Evolutionary conservation across 2,797 vertebrate genomes (phyloP), one percentile per base, ranked within the genome.

Genomic region (Gila robusta): DNA sequence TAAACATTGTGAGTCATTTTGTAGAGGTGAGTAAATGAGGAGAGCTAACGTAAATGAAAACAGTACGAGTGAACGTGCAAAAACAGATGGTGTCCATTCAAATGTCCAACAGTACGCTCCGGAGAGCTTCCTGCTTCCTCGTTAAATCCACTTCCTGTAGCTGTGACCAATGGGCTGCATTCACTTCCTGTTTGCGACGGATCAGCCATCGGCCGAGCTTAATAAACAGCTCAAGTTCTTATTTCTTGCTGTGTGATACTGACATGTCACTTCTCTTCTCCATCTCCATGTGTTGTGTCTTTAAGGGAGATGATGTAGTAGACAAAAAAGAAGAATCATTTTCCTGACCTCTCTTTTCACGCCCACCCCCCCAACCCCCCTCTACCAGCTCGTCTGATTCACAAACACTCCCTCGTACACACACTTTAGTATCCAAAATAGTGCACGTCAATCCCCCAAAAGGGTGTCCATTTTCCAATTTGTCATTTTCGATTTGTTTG

Each of bases 1-100:
- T 94, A 93, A 94, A 94, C 92, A 92, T 91, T 92, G 94, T 92
- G 92, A 93, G 89, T 83, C 89, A 83, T 84, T 90, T 56, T 79
- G 90, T 88, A 88, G 89, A 87, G 56, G 81, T 89, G 87, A 71
- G 66, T 79, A 56, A 86, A 87, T 86, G 83, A 52, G 85, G 84
- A 69, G 21, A 14, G 47, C 35, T 76, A 85, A 87, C 59, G 14
- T 17, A 49, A 71, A 84, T 49, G 19, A 67, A 79, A 86, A 82
- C 80, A 71, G 73, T 67, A 83, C 37, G 28, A 77, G 85, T 87
- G 89, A 86, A 84, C 86, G 74, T 80, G 52, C 82, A 85, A 64
- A 84, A 85, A 87, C 82, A 73, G 67, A 77, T 87, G 76, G 87
- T 81, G 83, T 88, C 86, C 79, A 69, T 73, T 84, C 81, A 85